phyloP scores from a whole-genome alignment of 2,797 vertebrate genomes.

The Dallia pectoralis region DNA sequence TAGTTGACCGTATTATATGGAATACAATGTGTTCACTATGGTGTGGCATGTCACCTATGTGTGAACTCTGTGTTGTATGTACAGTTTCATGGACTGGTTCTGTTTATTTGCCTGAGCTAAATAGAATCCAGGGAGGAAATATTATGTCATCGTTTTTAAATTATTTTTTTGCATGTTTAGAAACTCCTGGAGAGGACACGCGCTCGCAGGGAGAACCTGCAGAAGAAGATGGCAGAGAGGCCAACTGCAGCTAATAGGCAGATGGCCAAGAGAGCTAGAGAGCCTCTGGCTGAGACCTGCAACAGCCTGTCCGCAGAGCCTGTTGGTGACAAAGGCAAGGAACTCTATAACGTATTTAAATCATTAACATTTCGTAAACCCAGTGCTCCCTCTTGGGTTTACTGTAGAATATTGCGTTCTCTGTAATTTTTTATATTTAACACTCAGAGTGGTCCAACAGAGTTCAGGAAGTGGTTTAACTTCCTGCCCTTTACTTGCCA shows the following conservation, averaged over 20 bases:
- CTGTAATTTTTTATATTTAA: constrained; percentile 3
- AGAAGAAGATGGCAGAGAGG: constrained; percentile 92
- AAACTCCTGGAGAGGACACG: constrained; percentile 95
- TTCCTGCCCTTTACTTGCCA: constrained; percentile 10
- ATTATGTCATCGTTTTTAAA: neutral
- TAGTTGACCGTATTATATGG: neutral
- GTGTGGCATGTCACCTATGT: neutral
- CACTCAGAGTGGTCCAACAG: neutral
- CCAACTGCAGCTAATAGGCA: constrained; percentile 71
- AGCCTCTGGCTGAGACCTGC: constrained; percentile 81
- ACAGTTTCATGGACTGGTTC: neutral
- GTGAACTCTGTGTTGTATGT: neutral
- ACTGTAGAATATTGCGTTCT: neutral
- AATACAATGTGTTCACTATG: neutral
- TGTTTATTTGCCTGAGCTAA: neutral
- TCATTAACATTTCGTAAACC: neutral
- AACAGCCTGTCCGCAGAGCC: constrained; percentile 70
- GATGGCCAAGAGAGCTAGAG: constrained; percentile 79
- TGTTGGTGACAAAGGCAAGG: constrained; percentile 75
- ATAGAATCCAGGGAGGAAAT: neutral
- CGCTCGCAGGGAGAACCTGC: constrained; percentile 93
- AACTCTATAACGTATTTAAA: too few relatives aligned
- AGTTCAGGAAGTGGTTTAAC: constrained; percentile 8
- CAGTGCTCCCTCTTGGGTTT: constrained; percentile 11
- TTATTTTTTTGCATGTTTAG: constrained; percentile 57